Percentiles rank a stretch among this genome's conserved stretches.
Conservation (phyloP, 1,140 invertebrate genomes). For the Formica selysi region DNA sequence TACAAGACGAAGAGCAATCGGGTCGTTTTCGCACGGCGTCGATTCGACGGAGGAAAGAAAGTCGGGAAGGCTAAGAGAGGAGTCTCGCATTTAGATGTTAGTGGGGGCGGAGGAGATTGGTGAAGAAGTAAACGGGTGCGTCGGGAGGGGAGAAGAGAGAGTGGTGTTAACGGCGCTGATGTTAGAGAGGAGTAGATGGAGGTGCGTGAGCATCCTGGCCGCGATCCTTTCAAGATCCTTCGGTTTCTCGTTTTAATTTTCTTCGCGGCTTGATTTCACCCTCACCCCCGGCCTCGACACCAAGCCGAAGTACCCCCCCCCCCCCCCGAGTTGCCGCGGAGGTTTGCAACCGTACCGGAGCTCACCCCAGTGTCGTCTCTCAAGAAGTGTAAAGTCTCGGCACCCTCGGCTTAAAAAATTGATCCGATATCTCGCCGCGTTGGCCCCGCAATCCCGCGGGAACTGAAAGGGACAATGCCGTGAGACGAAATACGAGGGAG, state of each 20-base stretch:
- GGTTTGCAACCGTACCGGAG: slow-evolving; percentile 49
- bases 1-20: slow-evolving; percentile 72
- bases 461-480: slow-evolving; percentile 85
- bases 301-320: slow-evolving; percentile 41
- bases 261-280: slow-evolving; percentile 83
- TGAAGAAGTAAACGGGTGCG: slow-evolving; percentile 45
- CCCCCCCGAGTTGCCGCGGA: slow-evolving; percentile 47
- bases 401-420: slow-evolving; percentile 86
- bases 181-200: slow-evolving; percentile 34
- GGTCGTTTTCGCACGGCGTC: slow-evolving; percentile 66
- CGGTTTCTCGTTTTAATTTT: slow-evolving; percentile 83
- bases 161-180: slow-evolving; percentile 15
- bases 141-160: neutral
- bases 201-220: slow-evolving; percentile 68
- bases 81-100: slow-evolving; percentile 27
- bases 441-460: slow-evolving; percentile 83
- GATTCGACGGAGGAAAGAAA: slow-evolving; percentile 53
- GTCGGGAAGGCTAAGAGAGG: slow-evolving; percentile 39
- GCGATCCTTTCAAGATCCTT: slow-evolving; percentile 75
- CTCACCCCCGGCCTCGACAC: slow-evolving; percentile 49
- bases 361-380: slow-evolving; percentile 75
- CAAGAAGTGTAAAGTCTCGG: slow-evolving; percentile 86
- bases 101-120: slow-evolving; percentile 49
- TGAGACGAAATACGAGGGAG: slow-evolving; percentile 70
- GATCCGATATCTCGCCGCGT: slow-evolving; percentile 85